Base-by-base conservation (phyloP, 2,113 vertebrate genomes). In the Myiagra hebetior region DNA sequence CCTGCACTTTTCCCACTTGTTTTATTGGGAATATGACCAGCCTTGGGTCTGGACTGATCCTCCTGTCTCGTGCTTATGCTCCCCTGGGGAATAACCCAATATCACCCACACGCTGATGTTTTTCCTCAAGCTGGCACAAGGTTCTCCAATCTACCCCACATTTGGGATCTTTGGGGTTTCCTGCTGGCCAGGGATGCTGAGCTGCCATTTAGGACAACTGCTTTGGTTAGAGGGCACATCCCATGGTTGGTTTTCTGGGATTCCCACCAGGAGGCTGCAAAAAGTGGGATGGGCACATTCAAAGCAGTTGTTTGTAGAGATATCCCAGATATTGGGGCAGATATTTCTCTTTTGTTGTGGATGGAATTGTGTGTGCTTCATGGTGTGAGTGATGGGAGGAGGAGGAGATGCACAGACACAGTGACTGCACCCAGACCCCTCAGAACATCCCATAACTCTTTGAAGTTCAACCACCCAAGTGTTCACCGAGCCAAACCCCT, bases 61-160 rank as follows among this genome's bases (percentile, higher is more conserved):
- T 67, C 23, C 26, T 15, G 15, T 0, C 6, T 5, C 0, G 1
- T 52, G 16, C 24, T 67, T 14, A 30, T 76, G 13, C 20, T 76
- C 21, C 62, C 44, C 2, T 5, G 6, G 17, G 52, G 26, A 77
- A 50, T 56, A 72, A 73, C 8, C 33, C 9, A 4, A 2, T 15
- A 35, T 55, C 44, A 68, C 30, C 30, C 4, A 6, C 9, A 46
- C 10, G 53, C 52, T 3, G 10, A 15, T 13, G 28, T 8, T 63
- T 44, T 81, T 2, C 39, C 15, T 41, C 35, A 42, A n/a, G 35
- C 0, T 62, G 37, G 16, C 18, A 13, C 20, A 28, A 35, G 7
- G 7, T 0, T 64, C 30, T 64, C 7, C 24, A 37, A 8, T 13
- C 22, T n/a, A 4, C 33, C 68, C 47, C 15, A 31, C 1, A 3